Percentiles rank a stretch among this genome's conserved stretches.
Conservation (phyloP, 2,797 vertebrate species). For the Champsocephalus esox region DNA sequence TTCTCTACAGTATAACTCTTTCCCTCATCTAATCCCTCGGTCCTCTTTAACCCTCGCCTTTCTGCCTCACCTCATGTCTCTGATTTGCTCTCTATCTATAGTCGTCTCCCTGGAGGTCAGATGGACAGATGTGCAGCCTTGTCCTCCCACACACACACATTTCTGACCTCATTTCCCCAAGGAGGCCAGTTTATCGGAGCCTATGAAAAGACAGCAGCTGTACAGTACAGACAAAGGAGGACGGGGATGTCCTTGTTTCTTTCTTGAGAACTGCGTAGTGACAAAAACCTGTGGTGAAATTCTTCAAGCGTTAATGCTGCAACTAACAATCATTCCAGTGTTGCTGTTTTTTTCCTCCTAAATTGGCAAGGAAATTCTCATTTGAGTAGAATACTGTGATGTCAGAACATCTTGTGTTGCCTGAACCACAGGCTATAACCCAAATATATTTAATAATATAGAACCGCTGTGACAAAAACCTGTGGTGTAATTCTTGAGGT, state of each 20-base stretch:
- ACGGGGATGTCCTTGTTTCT: not conserved
- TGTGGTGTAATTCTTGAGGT: no score
- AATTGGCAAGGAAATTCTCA: no score
- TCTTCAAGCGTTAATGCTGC: conserved; percentile 1
- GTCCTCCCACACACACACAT: conserved; percentile 29
- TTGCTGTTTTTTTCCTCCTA: no score
- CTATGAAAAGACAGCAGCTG: conserved; percentile 58
- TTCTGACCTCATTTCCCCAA: conserved; percentile 65
- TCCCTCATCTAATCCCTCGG: conserved; percentile 30
- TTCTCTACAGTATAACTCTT: conserved; percentile 40
- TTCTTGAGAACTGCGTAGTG: not conserved
- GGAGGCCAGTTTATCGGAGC: conserved; percentile 46
- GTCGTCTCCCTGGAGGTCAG: conserved; percentile 55
- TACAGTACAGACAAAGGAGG: conserved; percentile 31
- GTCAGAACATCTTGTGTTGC: not conserved
- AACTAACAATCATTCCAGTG: not conserved
- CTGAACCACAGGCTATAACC: not conserved
- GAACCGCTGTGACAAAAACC: no score
- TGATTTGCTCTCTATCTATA: conserved; percentile 35
- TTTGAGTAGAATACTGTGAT: not conserved
- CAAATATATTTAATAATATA: not conserved
- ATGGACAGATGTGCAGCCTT: conserved; percentile 67
- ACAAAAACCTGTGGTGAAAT: conserved; percentile 4
- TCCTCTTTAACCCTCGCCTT: conserved; percentile 60
- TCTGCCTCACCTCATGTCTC: conserved; percentile 52